Conservation (phyloP, 92 coral and sea anemone species). For the Actinostola sp. region DNA sequence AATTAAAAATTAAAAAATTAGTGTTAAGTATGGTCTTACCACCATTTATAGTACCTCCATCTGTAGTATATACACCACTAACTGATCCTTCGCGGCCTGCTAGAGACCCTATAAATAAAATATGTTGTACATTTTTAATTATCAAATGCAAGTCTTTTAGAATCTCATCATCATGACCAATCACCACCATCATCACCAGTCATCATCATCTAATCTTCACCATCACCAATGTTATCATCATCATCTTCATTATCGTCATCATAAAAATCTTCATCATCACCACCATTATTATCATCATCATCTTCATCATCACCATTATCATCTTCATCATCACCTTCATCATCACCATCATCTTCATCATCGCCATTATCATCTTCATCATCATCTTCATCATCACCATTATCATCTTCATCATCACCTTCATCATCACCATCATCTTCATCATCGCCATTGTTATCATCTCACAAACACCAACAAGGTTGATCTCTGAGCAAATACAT, state of each 20-base stretch:
- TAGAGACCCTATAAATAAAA: constrained; percentile 19
- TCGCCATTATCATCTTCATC: constrained; percentile 3
- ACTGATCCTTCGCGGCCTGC: constrained; percentile 36
- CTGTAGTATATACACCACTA: constrained; percentile 18
- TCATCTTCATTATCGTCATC: constrained; percentile 1
- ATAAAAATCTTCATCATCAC: background rate
- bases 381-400: constrained; percentile 23
- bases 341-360: constrained; percentile 20
- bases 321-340: constrained; percentile 21
- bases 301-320: constrained; percentile 1
- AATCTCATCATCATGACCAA: background rate
- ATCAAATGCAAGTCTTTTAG: too few relatives aligned
- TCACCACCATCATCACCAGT: constrained; percentile 6
- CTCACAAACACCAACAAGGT: too few relatives aligned
- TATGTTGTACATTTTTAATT: too few relatives aligned
- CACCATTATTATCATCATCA: constrained; percentile 4
- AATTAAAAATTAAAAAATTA: too few relatives aligned
- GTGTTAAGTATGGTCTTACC: too few relatives aligned
- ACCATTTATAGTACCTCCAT: constrained; percentile 15
- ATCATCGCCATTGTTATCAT: background rate
- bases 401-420: constrained; percentile 24
- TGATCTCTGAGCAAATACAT: too few relatives aligned
- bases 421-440: background rate
- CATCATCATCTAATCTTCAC: background rate
- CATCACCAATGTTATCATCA: background rate